Conservation (phyloP, 2,113 vertebrate species). For the Recurvirostra avosetta region DNA sequence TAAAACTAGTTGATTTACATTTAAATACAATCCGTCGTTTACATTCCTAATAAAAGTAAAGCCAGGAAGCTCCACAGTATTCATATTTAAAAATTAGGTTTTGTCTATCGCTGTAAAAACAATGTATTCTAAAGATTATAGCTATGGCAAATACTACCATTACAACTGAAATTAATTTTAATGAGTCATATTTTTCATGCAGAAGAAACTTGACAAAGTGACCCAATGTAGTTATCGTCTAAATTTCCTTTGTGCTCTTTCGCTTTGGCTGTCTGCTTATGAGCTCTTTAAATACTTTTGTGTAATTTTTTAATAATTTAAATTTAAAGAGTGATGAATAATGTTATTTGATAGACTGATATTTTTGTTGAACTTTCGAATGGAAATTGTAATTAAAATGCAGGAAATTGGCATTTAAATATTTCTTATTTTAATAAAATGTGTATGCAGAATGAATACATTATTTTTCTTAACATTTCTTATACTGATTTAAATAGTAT, state of each 20-base stretch:
- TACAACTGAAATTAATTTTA: neutral
- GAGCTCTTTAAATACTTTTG: neutral
- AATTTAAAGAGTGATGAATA: neutral
- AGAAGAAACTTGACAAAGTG: neutral
- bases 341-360: neutral
- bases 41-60: neutral
- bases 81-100: neutral
- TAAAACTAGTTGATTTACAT: neutral
- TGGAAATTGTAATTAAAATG: neutral
- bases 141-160: neutral
- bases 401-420: neutral
- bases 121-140: neutral
- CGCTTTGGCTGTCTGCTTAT: neutral
- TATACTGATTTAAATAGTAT: neutral
- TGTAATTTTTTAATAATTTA: neutral
- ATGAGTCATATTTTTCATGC: neutral
- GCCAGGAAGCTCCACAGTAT: neutral
- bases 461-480: neutral
- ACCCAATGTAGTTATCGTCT: neutral
- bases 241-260: neutral
- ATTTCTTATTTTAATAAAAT: neutral
- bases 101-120: neutral
- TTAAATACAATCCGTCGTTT: neutral
- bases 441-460: neutral
- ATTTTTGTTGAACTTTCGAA: neutral